These are phyloP conservation scores for Aplysia californica DNA, from an alignment of 1,140 invertebrate genomes.

Conservation along the genomic window DNA sequence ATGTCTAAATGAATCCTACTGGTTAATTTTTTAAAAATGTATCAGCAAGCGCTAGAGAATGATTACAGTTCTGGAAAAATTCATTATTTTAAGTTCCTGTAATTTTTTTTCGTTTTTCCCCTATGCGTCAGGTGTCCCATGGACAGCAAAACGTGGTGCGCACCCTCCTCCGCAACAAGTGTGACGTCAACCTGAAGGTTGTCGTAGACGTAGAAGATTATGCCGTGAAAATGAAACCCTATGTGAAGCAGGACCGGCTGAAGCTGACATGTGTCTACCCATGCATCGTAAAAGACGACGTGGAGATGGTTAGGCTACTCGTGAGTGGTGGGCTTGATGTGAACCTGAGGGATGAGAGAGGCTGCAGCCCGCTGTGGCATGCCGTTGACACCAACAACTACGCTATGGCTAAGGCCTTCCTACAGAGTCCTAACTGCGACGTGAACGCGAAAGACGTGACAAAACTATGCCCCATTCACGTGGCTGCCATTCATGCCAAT, in stretches of 20 bases:
- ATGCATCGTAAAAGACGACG: slow-evolving; percentile 46
- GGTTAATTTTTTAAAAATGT: too few species aligned
- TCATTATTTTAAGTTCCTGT: too few species aligned
- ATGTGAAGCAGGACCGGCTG: slow-evolving; percentile 44
- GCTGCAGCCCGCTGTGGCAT: slow-evolving; percentile 53
- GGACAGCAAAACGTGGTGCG: slow-evolving; percentile 40
- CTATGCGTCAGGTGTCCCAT: too few species aligned
- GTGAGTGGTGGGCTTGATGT: slow-evolving; percentile 53
- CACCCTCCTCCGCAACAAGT: slow-evolving; percentile 35
- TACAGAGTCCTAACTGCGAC: slow-evolving; percentile 31
- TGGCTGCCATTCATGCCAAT: slow-evolving; percentile 53
- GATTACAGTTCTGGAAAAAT: too few species aligned
- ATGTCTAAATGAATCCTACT: too few species aligned
- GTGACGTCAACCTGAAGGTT: slow-evolving; percentile 48
- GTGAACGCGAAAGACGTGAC: slow-evolving; percentile 48
- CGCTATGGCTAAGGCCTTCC: slow-evolving; percentile 48
- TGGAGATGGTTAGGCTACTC: slow-evolving; percentile 44
- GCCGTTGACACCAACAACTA: slow-evolving; percentile 53
- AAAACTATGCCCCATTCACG: slow-evolving; percentile 48
- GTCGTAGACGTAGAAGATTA: slow-evolving; percentile 48
- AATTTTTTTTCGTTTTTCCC: too few species aligned
- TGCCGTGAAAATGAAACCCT: slow-evolving; percentile 40
- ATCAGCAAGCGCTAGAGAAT: too few species aligned
- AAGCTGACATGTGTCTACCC: slow-evolving; percentile 47
- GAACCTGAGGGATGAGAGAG: slow-evolving; percentile 49